Evolutionary conservation across 2,888 invertebrate species (phyloP).

Genomic region (Beris morrisii): DNA sequence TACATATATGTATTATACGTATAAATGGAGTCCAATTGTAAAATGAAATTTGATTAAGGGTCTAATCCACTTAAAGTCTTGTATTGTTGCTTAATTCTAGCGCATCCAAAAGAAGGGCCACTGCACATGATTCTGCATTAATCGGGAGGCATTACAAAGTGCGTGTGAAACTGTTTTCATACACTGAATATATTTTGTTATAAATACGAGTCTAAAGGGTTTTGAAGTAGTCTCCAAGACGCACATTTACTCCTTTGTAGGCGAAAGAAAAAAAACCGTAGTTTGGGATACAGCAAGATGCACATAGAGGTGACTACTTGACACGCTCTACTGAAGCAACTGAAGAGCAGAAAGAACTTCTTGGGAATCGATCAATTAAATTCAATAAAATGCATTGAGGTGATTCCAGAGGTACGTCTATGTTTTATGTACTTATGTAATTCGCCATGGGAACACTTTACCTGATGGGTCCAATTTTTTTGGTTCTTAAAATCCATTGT

Average conservation of each 20-base stretch:
- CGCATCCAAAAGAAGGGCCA: slow-evolving; percentile 28
- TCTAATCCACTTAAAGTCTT: slow-evolving; percentile 36
- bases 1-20: too few relatives aligned
- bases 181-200: slow-evolving; percentile 11
- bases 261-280: too few relatives aligned
- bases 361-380: slow-evolving; percentile 37
- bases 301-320: slow-evolving; percentile 16
- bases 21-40: slow-evolving; percentile 18
- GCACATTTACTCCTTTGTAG: too few relatives aligned
- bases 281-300: background rate
- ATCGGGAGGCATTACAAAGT: slow-evolving; percentile 33
- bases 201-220: slow-evolving; percentile 5
- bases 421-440: slow-evolving; percentile 12
- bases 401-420: slow-evolving; percentile 25
- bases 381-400: slow-evolving; percentile 35
- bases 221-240: slow-evolving; percentile 1
- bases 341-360: slow-evolving; percentile 32
- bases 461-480: background rate
- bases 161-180: slow-evolving; percentile 33
- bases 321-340: slow-evolving; percentile 33
- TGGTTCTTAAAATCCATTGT: slow-evolving; percentile 13
- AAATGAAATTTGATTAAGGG: slow-evolving; percentile 36
- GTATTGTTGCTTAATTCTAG: slow-evolving; percentile 37
- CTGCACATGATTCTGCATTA: slow-evolving; percentile 39
- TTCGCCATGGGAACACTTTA: background rate